Base-by-base conservation (phyloP, 2,797 vertebrate genomes). In the Enteromius anoplus region DNA sequence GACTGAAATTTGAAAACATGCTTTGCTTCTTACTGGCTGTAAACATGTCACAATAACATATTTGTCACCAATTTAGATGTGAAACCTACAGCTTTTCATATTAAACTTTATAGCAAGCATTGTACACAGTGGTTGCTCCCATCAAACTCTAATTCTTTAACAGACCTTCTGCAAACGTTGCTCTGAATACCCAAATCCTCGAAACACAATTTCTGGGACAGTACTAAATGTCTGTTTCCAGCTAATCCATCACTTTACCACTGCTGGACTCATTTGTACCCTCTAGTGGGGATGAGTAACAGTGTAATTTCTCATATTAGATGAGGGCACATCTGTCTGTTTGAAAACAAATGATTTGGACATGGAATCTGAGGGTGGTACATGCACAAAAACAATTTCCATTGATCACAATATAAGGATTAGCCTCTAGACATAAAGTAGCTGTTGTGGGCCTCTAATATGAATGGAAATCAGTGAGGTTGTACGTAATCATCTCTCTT, bases 231-330 rank as follows among this genome's bases (percentile, higher is more conserved):
- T 78, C 64, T 76, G n/a, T 70, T 70, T 78, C 40, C 40, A 64
- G 42, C 42, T 78, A 83, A 83, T 83, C 75, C 75, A 83, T 83
- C 66, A 83, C 69, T 73, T 73, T 49, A 47, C 40, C 23, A 73
- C 53, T 49, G 29, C 66, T 64, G 75, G 53, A 34, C 82, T 83
- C 82, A 78, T 83, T 76, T 83, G 75, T 78, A 78, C 82, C 82
- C 82, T 78, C 82, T 83, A 83, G 82, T 83, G 82, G 82, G 82
- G 75, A 78, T 47, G 42, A 83, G 65, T 26, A 69, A 71, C 26
- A 83, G 21, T 78, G 73, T 71, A 51, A 78, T 83, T 80, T 71
- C 37, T 80, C 78, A 80, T 26, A 45, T 80, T 60, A 71, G 51
- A 70, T 55, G 66, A 71, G 68, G 40, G 53, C 53, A 78, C 75